A percentile compares a stretch with the other conserved stretches of the same genome.
Evolutionary conservation across 1,140 invertebrate genomes (phyloP).

Genomic region (Musca domestica): DNA sequence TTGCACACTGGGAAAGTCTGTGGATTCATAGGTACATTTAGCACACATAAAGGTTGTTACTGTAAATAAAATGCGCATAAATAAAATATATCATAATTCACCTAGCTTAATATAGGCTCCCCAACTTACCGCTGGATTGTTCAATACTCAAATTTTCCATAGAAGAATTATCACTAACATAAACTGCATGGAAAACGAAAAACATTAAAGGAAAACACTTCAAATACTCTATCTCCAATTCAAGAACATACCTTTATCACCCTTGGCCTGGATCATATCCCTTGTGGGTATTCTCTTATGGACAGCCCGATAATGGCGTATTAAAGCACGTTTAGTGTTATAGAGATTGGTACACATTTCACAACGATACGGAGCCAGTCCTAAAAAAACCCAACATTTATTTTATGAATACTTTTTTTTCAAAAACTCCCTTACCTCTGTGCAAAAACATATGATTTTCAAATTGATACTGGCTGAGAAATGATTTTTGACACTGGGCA

Average conservation of each 20-base stretch:
- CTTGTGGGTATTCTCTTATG: constrained; percentile 47
- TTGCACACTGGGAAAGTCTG: constrained; percentile 33
- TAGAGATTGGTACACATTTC: constrained; percentile 49
- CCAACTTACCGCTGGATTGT: constrained; percentile 32
- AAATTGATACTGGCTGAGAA: constrained; percentile 49
- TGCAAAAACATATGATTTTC: constrained; percentile 52
- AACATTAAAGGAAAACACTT: neutral
- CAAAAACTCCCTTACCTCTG: constrained; percentile 30
- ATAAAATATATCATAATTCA: too few species aligned
- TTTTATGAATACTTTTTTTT: neutral
- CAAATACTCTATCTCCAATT: neutral
- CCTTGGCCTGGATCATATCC: constrained; percentile 50
- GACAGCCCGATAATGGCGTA: constrained; percentile 46
- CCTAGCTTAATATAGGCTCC: too few species aligned
- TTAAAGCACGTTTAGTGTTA: constrained; percentile 45
- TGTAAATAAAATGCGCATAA: constrained; percentile 19
- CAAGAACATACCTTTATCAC: constrained; percentile 34
- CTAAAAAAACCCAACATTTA: neutral
- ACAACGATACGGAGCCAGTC: constrained; percentile 47
- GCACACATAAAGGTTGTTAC: constrained; percentile 43
- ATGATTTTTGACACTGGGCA: constrained; percentile 46
- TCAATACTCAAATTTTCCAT: constrained; percentile 34
- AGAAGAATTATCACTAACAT: constrained; percentile 29
- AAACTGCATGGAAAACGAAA: constrained; percentile 30
- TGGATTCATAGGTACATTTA: constrained; percentile 46